Evolutionary conservation across 1,140 invertebrate species (phyloP), one percentile per base, ranked within the genome.

Genomic region (Magallana ariakensis): DNA sequence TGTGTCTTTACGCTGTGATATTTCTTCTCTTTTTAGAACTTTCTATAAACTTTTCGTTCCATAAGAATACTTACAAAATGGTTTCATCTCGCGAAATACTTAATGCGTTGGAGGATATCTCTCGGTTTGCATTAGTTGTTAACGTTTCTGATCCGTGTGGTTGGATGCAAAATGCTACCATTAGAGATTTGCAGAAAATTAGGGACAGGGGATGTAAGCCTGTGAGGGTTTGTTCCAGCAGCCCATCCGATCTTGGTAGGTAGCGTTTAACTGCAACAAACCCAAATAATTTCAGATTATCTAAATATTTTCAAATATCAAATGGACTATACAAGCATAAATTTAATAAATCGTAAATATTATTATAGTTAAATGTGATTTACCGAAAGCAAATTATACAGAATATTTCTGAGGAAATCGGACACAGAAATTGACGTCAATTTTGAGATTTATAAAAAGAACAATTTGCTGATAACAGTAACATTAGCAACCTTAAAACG

Each of bases 161-260:
- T 26, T 75, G 66, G 66, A 75, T 75, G 9, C 11, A 10, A 11
- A 75, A 75, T 75, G 19, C 66, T 75, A 75, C 19, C 66, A 75
- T 75, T 11, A 75, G 9, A 75, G 22, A 75, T 22, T 0, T 33
- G 13, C 19, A 33, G 22, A 75, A 3, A 26, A 75, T 75, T 75
- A 9, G 11, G 66, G 66, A 75, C 10, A 33, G 66, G 11, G 4
- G 33, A 2, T 75, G 66, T 26, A 19, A 75, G 9, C 22, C 66
- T 15, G 66, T 75, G 22, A 75, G 66, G 11, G 22, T 26, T 13
- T 75, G 66, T 33, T 75, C 66, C 22, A 26, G 10, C 13, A 75
- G 66, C 15, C 66, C 66, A 13, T 9, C 66, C 13, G 66, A 9
- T 33, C 66, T 75, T 33, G 66, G 66, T 75, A 22, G 15, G 66